phyloP scores from a whole-genome alignment of 2,888 invertebrate species.

The Drosophila hamatofila region DNA sequence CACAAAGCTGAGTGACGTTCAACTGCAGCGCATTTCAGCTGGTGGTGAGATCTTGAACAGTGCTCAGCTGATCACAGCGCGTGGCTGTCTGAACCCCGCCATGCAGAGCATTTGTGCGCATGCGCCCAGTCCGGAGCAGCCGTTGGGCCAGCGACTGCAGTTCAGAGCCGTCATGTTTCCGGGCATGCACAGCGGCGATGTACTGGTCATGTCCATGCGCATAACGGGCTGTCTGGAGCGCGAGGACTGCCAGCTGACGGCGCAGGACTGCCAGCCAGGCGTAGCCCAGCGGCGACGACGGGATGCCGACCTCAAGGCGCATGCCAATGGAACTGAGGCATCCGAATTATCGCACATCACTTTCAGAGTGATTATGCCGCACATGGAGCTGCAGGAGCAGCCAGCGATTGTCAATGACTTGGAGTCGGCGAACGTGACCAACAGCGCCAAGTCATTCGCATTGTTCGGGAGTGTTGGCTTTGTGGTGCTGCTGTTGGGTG shows the following conservation, averaged over 20 bases:
- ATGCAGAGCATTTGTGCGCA: conserved; percentile 86
- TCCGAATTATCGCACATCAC: conserved; percentile 82
- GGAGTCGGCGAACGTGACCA: not conserved
- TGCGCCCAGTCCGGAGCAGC: conserved; percentile 84
- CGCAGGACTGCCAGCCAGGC: conserved; percentile 72
- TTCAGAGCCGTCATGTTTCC: conserved; percentile 88
- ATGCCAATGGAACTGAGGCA: conserved; percentile 68
- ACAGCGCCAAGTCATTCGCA: conserved; percentile 45
- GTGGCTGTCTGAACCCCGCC: conserved; percentile 86
- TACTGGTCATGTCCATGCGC: conserved; percentile 87
- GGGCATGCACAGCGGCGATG: conserved; percentile 87
- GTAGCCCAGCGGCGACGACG: conserved; percentile 69
- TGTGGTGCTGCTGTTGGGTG: conserved; percentile 65
- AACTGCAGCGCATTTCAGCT: conserved; percentile 83
- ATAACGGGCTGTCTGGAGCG: conserved; percentile 87
- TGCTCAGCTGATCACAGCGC: conserved; percentile 85
- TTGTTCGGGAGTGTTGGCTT: conserved; percentile 73
- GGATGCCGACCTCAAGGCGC: conserved; percentile 14
- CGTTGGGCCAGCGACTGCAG: conserved; percentile 85
- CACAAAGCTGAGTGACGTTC: conserved; percentile 87
- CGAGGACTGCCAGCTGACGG: conserved; percentile 85
- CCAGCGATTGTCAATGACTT: conserved; percentile 1
- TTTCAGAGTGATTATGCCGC: conserved; percentile 80
- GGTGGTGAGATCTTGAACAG: conserved; percentile 82
- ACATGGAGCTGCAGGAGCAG: conserved; percentile 18